phyloP scores from a whole-genome alignment of 2,888 invertebrate genomes.

The Trissolcus brochymenae region DNA sequence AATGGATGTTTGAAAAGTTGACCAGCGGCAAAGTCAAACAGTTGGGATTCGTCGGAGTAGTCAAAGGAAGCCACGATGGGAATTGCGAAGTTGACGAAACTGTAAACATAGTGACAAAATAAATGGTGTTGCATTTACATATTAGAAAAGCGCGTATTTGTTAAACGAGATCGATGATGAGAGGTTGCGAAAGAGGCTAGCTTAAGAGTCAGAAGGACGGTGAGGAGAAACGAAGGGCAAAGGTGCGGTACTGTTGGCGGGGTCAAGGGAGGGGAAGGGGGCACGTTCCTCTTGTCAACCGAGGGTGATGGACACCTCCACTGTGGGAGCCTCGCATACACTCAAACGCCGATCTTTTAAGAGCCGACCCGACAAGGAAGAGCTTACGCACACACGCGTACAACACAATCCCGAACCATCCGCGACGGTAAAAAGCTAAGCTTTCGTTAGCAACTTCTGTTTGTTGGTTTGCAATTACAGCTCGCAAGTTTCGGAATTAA shows the following conservation, averaged over 20 bases:
- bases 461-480: slow-evolving; percentile 23
- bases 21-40: no score
- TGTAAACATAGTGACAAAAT: slow-evolving; percentile 20
- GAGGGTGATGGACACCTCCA: slow-evolving; percentile 75
- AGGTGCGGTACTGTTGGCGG: slow-evolving; percentile 41
- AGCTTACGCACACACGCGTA: slow-evolving; percentile 45
- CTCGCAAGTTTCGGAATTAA: slow-evolving; percentile 31
- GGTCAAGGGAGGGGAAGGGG: slow-evolving; percentile 55
- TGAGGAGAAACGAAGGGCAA: slow-evolving; percentile 52
- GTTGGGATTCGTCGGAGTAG: background rate
- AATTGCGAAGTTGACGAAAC: slow-evolving; percentile 10
- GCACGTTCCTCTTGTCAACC: slow-evolving; percentile 74
- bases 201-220: slow-evolving; percentile 56
- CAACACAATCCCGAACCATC: slow-evolving; percentile 9
- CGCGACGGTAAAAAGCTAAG: no score
- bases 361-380: slow-evolving; percentile 56
- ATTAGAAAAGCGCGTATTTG: slow-evolving; percentile 51
- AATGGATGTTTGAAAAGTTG: no score
- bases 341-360: slow-evolving; percentile 53
- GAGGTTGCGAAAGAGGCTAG: slow-evolving; percentile 58
- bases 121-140: slow-evolving; percentile 40
- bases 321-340: slow-evolving; percentile 71
- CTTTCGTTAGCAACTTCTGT: background rate
- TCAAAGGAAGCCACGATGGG: slow-evolving; percentile 4
- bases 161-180: slow-evolving; percentile 56